phyloP scores from a whole-genome alignment of 2,888 invertebrate species.

The Thecophora atra region DNA sequence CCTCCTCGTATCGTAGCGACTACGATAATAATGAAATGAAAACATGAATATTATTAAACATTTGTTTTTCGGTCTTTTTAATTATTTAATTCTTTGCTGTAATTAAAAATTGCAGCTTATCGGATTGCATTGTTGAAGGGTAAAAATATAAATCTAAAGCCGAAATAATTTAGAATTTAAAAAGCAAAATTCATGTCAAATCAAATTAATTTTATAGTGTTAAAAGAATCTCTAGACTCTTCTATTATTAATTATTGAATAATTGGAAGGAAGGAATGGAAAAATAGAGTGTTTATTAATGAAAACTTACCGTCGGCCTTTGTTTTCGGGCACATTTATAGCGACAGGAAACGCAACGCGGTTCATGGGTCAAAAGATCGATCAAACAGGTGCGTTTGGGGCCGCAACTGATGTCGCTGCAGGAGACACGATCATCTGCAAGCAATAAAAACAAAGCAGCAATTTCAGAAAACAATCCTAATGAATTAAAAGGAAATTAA shows the following conservation, averaged over 20 bases:
- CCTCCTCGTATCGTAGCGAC: constrained; percentile 57
- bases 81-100: too few species aligned
- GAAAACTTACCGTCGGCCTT: constrained; percentile 54
- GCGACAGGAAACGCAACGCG: constrained; percentile 78
- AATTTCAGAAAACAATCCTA: too few species aligned
- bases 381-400: constrained; percentile 76
- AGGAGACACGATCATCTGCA: constrained; percentile 73
- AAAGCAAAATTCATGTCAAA: too few species aligned
- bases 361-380: constrained; percentile 72
- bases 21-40: constrained; percentile 42
- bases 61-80: too few species aligned
- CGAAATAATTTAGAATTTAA: too few species aligned
- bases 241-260: background rate
- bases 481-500: too few species aligned
- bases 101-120: too few species aligned
- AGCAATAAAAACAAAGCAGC: constrained; percentile 50
- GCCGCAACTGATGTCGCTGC: constrained; percentile 74
- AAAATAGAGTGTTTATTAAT: background rate
- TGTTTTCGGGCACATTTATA: constrained; percentile 70
- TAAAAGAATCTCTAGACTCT: too few species aligned
- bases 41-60: too few species aligned
- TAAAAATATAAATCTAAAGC: too few species aligned
- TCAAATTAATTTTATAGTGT: too few species aligned
- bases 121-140: too few species aligned
- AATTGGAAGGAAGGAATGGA: background rate